Evolutionary conservation across 2,113 vertebrate genomes (phyloP).

Genomic region (Pygoscelis antarcticus): DNA sequence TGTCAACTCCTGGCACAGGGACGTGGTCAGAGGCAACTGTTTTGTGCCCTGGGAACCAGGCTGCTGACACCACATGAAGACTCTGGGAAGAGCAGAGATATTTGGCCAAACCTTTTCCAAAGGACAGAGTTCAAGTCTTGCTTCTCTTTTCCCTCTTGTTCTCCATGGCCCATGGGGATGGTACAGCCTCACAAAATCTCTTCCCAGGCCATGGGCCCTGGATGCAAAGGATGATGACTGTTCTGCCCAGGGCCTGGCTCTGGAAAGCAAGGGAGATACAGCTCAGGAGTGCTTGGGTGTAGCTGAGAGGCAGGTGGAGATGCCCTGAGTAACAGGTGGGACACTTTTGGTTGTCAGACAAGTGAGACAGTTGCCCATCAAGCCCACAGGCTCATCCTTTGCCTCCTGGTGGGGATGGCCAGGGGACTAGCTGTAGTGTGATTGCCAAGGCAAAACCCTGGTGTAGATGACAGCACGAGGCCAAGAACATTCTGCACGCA

Average conservation of each 20-base stretch:
- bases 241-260: not conserved
- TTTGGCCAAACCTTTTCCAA: not conserved
- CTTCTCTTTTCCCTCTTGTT: not conserved
- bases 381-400: not conserved
- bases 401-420: not conserved
- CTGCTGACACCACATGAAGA: not conserved
- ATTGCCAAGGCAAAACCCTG: not conserved
- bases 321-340: not conserved
- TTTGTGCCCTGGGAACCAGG: not conserved
- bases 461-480: not conserved
- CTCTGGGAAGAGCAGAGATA: not conserved
- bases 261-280: not conserved
- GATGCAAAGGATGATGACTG: not conserved
- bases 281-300: not conserved
- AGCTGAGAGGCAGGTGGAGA: not conserved
- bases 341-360: not conserved
- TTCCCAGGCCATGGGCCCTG: not conserved
- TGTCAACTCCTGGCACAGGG: not conserved
- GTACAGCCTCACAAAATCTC: not conserved
- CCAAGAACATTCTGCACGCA: not conserved
- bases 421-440: not conserved
- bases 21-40: not conserved
- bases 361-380: not conserved
- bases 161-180: too few relatives aligned
- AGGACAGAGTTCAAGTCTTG: not conserved